These are phyloP conservation scores for Meteorus colon DNA, from an alignment of 2,888 invertebrate genomes.

Conservation along the genomic window DNA sequence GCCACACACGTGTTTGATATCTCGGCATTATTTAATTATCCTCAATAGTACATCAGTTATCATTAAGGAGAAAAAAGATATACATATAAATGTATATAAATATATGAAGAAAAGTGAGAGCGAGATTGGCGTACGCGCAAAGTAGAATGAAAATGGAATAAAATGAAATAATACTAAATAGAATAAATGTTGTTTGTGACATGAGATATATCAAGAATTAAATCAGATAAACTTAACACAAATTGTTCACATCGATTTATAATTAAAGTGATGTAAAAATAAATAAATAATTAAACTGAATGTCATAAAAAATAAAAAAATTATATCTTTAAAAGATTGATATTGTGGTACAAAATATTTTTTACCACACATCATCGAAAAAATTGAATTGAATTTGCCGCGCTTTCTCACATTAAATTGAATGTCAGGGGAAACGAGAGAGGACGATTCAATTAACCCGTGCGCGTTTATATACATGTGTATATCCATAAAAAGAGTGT, in stretches of 20 bases:
- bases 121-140: too few relatives aligned
- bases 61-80: background rate
- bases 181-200: background rate
- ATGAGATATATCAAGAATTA: background rate
- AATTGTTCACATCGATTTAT: conserved; percentile 7
- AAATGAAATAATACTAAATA: background rate
- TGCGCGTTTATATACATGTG: background rate
- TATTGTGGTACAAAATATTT: background rate
- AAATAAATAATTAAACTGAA: background rate
- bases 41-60: conserved; percentile 16
- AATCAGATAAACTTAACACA: conserved; percentile 8
- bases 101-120: too few relatives aligned
- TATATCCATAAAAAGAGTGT: background rate
- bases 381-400: conserved; percentile 24
- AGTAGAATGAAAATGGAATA: background rate
- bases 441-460: conserved; percentile 41
- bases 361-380: background rate
- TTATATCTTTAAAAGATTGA: background rate
- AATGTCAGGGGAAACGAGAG: conserved; percentile 35
- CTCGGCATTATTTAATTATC: conserved; percentile 22
- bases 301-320: background rate
- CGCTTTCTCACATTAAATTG: conserved; percentile 28
- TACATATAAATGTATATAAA: conserved; percentile 6
- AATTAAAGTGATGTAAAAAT: background rate
- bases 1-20: background rate